Percentiles rank a stretch among this genome's conserved stretches.
phyloP scores from a whole-genome alignment of 2,113 vertebrate species.

The Heterocephalus glaber region DNA sequence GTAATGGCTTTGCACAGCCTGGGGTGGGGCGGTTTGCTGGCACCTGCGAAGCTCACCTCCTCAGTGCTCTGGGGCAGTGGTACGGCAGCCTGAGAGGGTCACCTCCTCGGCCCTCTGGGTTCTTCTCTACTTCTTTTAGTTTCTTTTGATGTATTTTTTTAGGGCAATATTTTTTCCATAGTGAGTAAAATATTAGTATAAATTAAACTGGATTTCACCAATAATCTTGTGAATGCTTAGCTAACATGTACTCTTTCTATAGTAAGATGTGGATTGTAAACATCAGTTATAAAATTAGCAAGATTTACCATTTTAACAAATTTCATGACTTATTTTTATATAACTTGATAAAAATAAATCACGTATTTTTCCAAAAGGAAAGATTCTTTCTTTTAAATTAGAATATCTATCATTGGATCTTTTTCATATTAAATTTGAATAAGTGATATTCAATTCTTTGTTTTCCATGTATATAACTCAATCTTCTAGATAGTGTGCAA shows the following conservation, averaged over 20 bases:
- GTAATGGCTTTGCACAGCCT: too few relatives aligned
- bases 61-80: too few relatives aligned
- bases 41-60: too few relatives aligned
- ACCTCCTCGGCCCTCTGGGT: too few relatives aligned
- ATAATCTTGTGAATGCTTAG: background rate
- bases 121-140: background rate
- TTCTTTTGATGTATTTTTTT: background rate
- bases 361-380: background rate
- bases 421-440: slow-evolving; percentile 27
- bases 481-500: slow-evolving; percentile 29
- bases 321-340: background rate
- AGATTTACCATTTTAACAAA: background rate
- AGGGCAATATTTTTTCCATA: background rate
- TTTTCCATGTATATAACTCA: slow-evolving; percentile 15
- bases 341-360: background rate
- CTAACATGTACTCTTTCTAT: background rate
- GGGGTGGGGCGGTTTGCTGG: too few relatives aligned
- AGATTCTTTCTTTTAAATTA: background rate
- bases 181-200: background rate
- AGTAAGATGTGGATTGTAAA: slow-evolving; percentile 8
- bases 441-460: slow-evolving; percentile 34
- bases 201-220: slow-evolving; percentile 6
- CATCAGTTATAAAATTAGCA: background rate
- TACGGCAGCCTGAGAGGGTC: too few relatives aligned
- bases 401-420: background rate